Evolutionary conservation across 2,888 invertebrate species (phyloP).

Genomic region (Hesperia comma): DNA sequence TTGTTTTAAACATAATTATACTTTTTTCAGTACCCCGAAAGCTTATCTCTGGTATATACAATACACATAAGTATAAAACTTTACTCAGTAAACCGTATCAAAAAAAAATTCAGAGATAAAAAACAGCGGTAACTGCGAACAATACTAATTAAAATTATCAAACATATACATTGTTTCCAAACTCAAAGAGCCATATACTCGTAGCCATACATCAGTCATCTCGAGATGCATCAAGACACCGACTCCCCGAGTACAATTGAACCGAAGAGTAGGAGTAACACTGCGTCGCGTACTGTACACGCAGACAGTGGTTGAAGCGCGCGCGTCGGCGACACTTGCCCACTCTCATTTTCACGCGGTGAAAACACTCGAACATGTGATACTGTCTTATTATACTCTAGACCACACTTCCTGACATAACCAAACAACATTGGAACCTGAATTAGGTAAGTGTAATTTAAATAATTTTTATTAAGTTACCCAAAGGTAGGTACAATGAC

Average conservation of each 20-base stretch:
- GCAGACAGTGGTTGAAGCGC: conserved; percentile 62
- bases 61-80: no score
- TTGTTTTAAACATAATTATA: no score
- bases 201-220: background rate
- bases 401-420: background rate
- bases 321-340: conserved; percentile 59
- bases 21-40: no score
- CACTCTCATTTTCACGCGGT: conserved; percentile 56
- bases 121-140: background rate
- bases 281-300: conserved; percentile 38
- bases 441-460: conserved; percentile 14
- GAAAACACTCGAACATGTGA: conserved; percentile 44
- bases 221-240: background rate
- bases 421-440: background rate
- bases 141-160: background rate
- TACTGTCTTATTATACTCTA: conserved; percentile 1
- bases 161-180: background rate
- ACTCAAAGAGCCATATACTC: background rate
- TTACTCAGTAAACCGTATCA: no score
- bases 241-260: conserved; percentile 6
- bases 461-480: background rate
- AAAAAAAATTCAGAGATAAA: background rate
- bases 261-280: conserved; percentile 45
- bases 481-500: background rate
- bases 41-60: no score